A percentile compares a stretch with the other conserved stretches of the same genome.
These are phyloP conservation scores for Plebejus argus DNA, from an alignment of 2,888 invertebrate genomes.

Conservation along the genomic window DNA sequence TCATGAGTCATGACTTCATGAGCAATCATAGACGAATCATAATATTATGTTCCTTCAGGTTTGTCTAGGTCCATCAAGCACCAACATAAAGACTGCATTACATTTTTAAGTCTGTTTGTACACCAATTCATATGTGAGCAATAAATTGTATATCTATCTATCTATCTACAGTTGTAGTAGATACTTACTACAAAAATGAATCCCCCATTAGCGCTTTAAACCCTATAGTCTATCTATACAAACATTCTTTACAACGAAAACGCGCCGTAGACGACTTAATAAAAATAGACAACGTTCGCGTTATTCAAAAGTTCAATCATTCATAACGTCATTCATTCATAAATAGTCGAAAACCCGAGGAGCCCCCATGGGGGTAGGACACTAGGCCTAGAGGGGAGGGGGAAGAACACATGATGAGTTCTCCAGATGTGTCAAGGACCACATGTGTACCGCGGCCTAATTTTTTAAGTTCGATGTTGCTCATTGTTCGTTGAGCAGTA, in stretches of 20 bases:
- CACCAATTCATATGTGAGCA: too few species aligned
- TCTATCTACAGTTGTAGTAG: too few species aligned
- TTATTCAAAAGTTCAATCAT: conserved; percentile 46
- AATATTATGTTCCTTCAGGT: too few species aligned
- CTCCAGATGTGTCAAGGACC: neutral
- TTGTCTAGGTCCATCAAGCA: too few species aligned
- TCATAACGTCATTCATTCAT: conserved; percentile 46
- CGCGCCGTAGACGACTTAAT: neutral
- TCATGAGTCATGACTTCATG: too few species aligned
- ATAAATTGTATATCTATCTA: too few species aligned
- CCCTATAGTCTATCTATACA: too few species aligned
- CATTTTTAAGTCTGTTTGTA: too few species aligned
- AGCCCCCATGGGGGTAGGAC: neutral
- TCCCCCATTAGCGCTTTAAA: neutral
- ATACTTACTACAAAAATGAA: too few species aligned
- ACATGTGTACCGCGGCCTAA: neutral
- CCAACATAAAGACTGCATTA: too few species aligned
- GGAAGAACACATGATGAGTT: neutral
- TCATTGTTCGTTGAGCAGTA: neutral
- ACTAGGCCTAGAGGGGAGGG: neutral
- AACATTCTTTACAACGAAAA: neutral
- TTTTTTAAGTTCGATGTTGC: neutral
- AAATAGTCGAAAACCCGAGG: conserved; percentile 28
- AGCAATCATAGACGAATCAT: too few species aligned
- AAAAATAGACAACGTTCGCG: neutral